Evolutionary conservation across 1,140 invertebrate species (phyloP).

Genomic region (Drosophila tsacasi): DNA sequence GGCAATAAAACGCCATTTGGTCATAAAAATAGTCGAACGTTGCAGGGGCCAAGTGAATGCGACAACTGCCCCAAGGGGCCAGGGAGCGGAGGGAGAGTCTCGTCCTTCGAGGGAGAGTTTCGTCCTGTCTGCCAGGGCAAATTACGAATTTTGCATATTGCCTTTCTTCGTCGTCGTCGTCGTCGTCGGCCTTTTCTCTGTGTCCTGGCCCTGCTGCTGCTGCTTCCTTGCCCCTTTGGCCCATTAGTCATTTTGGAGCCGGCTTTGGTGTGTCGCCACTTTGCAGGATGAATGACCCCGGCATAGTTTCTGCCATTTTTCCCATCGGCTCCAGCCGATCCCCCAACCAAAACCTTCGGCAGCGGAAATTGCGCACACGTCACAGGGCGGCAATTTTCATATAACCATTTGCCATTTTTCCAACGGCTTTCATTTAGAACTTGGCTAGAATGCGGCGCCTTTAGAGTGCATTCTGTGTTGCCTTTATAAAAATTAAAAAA

Average conservation of each 20-base stretch:
- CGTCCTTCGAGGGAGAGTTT: conserved; percentile 2
- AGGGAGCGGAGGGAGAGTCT: background rate
- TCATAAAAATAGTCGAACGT: conserved; percentile 83
- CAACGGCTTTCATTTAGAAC: conserved; percentile 7
- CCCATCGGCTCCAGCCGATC: conserved; percentile 7
- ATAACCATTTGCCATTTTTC: conserved; percentile 47
- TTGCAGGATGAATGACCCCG: conserved; percentile 81
- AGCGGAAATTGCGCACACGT: conserved; percentile 79
- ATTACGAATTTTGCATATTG: conserved; percentile 83
- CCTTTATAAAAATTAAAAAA: background rate
- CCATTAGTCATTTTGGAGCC: conserved; percentile 76
- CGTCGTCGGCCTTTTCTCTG: conserved; percentile 13
- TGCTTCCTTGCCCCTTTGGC: conserved; percentile 33
- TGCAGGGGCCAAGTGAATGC: conserved; percentile 57
- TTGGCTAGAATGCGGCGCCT: background rate
- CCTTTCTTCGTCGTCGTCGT: conserved; percentile 40
- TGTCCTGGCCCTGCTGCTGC: background rate
- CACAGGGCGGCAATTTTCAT: conserved; percentile 59
- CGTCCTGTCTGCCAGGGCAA: conserved; percentile 74
- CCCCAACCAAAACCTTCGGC: conserved; percentile 21
- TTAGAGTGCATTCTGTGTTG: conserved; percentile 17
- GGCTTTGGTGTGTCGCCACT: conserved; percentile 80
- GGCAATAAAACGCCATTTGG: conserved; percentile 82
- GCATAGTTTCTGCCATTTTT: conserved; percentile 50
- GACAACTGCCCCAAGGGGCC: conserved; percentile 53